These are phyloP conservation scores for Neodiprion fabricii DNA, from an alignment of 1,140 invertebrate species.

Conservation along the genomic window DNA sequence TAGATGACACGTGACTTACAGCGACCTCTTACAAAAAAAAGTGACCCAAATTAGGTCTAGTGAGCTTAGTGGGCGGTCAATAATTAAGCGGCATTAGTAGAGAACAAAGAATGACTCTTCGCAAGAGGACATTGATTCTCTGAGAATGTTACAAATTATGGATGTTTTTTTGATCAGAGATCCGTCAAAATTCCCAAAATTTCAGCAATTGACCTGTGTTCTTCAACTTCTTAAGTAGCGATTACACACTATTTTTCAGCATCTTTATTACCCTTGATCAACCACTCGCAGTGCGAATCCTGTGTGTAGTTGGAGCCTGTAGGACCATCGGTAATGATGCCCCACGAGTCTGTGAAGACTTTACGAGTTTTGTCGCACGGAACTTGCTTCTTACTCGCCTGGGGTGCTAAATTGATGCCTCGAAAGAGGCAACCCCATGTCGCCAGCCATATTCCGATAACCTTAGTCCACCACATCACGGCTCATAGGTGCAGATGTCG, in stretches of 20 bases:
- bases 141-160: not conserved
- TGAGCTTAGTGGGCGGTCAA: too few species aligned
- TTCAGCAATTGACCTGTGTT: not conserved
- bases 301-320: constrained; percentile 86
- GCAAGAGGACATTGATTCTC: too few species aligned
- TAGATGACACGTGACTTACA: too few species aligned
- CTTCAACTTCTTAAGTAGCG: not conserved
- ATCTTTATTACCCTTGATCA: constrained; percentile 77
- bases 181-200: not conserved
- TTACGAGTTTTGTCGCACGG: constrained; percentile 82
- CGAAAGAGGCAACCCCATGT: constrained; percentile 55
- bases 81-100: too few species aligned
- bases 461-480: constrained; percentile 55
- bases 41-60: too few species aligned
- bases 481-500: constrained; percentile 37
- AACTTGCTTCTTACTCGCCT: constrained; percentile 54
- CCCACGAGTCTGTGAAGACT: constrained; percentile 80
- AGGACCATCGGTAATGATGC: constrained; percentile 91
- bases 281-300: constrained; percentile 95
- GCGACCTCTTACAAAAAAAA: too few species aligned
- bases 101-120: too few species aligned
- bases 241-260: constrained; percentile 12
- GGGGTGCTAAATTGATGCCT: constrained; percentile 49
- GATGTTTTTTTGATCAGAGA: not conserved
- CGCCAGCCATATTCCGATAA: constrained; percentile 49